Evolutionary conservation across 2,888 invertebrate genomes (phyloP).

Genomic region (Stenichneumon culpator): DNA sequence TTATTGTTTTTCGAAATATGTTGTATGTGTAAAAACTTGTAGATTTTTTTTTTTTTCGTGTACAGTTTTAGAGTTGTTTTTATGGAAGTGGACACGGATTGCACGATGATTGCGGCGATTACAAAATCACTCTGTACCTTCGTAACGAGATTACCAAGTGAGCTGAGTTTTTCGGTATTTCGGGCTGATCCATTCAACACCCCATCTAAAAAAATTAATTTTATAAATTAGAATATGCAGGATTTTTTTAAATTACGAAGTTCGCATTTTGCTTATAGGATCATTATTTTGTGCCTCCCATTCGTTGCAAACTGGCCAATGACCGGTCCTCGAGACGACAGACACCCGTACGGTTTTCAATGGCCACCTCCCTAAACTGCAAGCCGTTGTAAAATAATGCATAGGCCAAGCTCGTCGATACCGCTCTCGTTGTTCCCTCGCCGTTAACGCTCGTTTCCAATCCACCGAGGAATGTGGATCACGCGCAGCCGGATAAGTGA

Average conservation of each 20-base stretch:
- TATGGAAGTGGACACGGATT: too few relatives aligned
- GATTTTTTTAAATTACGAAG: too few relatives aligned
- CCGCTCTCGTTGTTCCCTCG: slow-evolving; percentile 54
- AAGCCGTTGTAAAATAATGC: slow-evolving; percentile 27
- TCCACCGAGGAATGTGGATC: slow-evolving; percentile 51
- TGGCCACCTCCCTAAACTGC: slow-evolving; percentile 6
- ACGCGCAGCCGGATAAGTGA: slow-evolving; percentile 50
- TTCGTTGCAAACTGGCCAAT: not conserved
- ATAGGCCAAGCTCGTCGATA: slow-evolving; percentile 10
- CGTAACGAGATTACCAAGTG: not conserved
- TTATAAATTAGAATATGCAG: not conserved
- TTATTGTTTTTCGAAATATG: not conserved
- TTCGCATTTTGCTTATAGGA: too few relatives aligned
- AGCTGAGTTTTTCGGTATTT: not conserved
- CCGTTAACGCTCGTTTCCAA: slow-evolving; percentile 44
- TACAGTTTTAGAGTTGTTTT: too few relatives aligned
- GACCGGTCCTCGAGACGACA: not conserved
- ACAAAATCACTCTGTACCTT: not conserved
- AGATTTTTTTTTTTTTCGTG: too few relatives aligned
- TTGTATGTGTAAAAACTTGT: too few relatives aligned
- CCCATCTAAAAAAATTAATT: not conserved
- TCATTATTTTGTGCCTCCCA: not conserved
- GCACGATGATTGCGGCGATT: too few relatives aligned
- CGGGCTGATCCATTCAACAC: not conserved
- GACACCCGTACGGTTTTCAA: not conserved